These are phyloP conservation scores for Cavia porcellus DNA, from an alignment of 2,113 vertebrate genomes.

Conservation along the genomic window DNA sequence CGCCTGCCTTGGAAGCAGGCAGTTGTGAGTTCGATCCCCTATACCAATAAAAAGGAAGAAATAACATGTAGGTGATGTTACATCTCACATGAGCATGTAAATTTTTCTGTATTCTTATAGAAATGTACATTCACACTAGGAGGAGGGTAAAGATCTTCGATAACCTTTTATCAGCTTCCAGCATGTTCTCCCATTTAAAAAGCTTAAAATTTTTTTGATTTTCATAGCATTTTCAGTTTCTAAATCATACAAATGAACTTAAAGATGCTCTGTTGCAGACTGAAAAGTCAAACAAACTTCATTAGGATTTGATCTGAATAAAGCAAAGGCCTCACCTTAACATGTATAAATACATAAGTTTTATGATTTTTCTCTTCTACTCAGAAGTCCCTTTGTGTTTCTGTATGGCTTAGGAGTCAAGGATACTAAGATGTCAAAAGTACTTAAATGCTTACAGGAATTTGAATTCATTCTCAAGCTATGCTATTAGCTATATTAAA, in stretches of 20 bases:
- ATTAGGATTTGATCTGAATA: conserved; percentile 19
- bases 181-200: conserved; percentile 30
- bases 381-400: conserved; percentile 27
- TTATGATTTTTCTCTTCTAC: background rate
- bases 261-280: background rate
- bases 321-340: conserved; percentile 4
- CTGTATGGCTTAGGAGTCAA: conserved; percentile 22
- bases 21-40: no score
- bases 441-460: conserved; percentile 3
- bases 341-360: background rate
- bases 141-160: background rate
- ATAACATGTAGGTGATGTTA: background rate
- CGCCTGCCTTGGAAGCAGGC: no score
- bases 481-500: background rate
- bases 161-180: background rate
- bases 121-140: conserved; percentile 23
- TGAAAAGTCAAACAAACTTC: background rate
- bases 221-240: conserved; percentile 38
- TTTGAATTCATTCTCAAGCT: conserved; percentile 48
- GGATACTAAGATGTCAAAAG: conserved; percentile 44
- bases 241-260: conserved; percentile 18
- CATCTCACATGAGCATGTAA: background rate
- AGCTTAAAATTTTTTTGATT: conserved; percentile 10
- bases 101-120: conserved; percentile 5
- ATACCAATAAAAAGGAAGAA: no score